Base-by-base conservation (phyloP, 92 coral and sea anemone genomes). In the Chrysogorgia sp. region DNA sequence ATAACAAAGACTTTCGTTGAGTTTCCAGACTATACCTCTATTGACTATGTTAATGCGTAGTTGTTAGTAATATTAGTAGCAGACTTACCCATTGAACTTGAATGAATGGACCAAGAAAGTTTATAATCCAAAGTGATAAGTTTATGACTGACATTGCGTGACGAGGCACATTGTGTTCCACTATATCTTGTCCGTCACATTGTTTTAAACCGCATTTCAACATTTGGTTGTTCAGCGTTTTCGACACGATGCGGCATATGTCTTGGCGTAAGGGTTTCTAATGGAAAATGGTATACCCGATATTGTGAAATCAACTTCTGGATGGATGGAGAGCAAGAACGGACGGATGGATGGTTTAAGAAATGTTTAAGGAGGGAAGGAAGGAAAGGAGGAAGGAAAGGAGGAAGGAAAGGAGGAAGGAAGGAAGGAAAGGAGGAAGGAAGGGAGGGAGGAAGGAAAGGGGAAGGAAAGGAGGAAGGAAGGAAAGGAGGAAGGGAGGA, bases 111-210 rank as follows among this genome's bases (percentile, higher is more conserved):
- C 90, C 86, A 17, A 92, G 77, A 62, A 94, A 91, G 66, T 87
- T 89, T 4, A 90, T 76, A 53, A 85, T 78, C 53, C 92, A 85
- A 48, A 85, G 72, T 31, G 96, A 83, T 63, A 89, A 56, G 71
- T 87, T 87, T 19, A 90, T 67, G 30, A 87, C 92, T 49, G 96
- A 71, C 85, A 86, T 81, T 19, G 92, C 86, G 63, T 94, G 97
- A 12, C 64, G 49, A 2, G 64, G 3, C 13, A 72, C 14, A 34
- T 72, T 53, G 41, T 72, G 79, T 56, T 72, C 66, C 64, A 55
- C 79, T 32, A 72, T 53, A 23, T 55, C 63, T 57, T 57, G 31
- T 29, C 4, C 43, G 1, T 72, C 79, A 2, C 65, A 53, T 1
- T 64, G 64, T 34, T 72, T 34, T 3, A 72, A 59, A 72, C 79